These are phyloP conservation scores for Otolemur crassicaudatus DNA, from an alignment of 2,797 vertebrate genomes.

Conservation along the genomic window DNA sequence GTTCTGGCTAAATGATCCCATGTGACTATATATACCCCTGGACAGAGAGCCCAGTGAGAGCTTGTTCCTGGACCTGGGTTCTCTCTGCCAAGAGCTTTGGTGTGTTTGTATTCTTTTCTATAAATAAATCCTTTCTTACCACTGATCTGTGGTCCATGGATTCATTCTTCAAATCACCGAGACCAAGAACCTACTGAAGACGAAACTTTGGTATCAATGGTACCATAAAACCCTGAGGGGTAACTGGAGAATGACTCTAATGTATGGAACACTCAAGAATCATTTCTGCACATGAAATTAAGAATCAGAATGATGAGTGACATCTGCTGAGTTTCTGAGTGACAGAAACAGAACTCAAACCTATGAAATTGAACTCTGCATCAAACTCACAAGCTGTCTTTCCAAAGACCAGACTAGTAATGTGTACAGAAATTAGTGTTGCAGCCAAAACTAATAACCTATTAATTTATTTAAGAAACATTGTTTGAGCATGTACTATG, in stretches of 20 bases:
- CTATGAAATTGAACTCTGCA: neutral
- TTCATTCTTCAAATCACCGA: too few relatives aligned
- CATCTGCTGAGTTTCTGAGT: neutral
- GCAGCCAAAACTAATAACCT: neutral
- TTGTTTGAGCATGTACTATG: neutral
- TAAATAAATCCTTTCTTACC: too few relatives aligned
- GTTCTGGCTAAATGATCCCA: too few relatives aligned
- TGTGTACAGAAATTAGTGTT: neutral
- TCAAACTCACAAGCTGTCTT: neutral
- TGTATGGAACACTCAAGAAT: neutral
- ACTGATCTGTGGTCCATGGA: too few relatives aligned
- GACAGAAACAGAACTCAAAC: neutral
- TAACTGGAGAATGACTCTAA: neutral
- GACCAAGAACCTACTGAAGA: too few relatives aligned
- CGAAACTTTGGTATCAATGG: too few relatives aligned
- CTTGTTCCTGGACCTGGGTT: too few relatives aligned
- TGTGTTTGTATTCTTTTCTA: too few relatives aligned
- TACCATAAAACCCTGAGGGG: neutral
- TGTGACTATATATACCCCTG: too few relatives aligned
- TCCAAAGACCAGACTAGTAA: neutral
- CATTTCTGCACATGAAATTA: neutral
- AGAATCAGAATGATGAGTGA: neutral
- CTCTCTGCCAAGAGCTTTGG: too few relatives aligned
- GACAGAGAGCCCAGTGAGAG: too few relatives aligned
- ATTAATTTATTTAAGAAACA: neutral